phyloP scores from a whole-genome alignment of 2,888 invertebrate species.

The Dryadula phaetusa region DNA sequence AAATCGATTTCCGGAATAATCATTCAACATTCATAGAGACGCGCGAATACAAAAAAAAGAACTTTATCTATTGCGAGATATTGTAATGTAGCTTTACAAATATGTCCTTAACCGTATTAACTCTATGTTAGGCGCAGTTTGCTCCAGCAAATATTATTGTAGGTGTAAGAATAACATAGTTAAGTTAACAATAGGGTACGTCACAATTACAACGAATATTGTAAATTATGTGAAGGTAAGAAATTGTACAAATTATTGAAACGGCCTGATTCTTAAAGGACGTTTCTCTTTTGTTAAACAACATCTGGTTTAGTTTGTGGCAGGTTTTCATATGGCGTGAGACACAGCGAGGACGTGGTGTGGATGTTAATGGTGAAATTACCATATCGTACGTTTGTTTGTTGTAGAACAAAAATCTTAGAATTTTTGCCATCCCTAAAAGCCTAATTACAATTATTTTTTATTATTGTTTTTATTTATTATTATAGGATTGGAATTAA shows the following conservation, averaged over 20 bases:
- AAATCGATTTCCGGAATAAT: too few relatives aligned
- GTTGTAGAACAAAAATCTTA: not conserved
- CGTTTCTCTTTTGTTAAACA: constrained; percentile 34
- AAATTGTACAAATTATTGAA: constrained; percentile 34
- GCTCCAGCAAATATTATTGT: constrained; percentile 7
- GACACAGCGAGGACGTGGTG: constrained; percentile 12
- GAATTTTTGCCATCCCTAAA: not conserved
- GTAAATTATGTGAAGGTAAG: constrained; percentile 40
- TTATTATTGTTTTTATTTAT: not conserved
- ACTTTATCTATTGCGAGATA: constrained; percentile 33
- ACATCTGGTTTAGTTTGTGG: constrained; percentile 22
- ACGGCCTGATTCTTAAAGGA: constrained; percentile 38
- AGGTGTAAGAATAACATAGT: constrained; percentile 8
- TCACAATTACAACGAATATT: constrained; percentile 23
- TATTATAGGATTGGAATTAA: too few relatives aligned
- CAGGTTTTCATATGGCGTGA: constrained; percentile 12
- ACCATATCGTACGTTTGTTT: not conserved
- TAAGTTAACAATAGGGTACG: constrained; percentile 36
- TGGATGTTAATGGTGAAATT: constrained; percentile 10
- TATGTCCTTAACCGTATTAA: constrained; percentile 8
- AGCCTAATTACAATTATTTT: not conserved
- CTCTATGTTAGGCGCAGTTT: not conserved
- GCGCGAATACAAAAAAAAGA: too few relatives aligned
- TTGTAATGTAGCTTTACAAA: not conserved
- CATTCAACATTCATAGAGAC: too few relatives aligned